Evolutionary conservation across 2,797 vertebrate species (phyloP), one percentile per base, ranked within the genome.

Genomic region (Apogon hyalosoma): DNA sequence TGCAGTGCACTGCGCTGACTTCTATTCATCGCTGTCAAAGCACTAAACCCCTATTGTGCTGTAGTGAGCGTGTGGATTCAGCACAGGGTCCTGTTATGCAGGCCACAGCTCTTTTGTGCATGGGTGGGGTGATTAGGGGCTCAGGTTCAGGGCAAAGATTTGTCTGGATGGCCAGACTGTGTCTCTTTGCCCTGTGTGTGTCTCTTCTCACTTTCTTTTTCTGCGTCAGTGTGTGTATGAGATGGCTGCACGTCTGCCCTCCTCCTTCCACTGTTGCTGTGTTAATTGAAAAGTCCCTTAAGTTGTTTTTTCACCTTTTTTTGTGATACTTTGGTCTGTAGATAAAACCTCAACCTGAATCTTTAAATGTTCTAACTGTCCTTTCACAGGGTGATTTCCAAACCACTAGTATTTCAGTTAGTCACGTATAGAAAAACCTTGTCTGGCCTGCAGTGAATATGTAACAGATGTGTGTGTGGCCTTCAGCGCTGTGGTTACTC

Each of bases 11-110:
- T 58, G 72, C 74, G 79, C 58, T 57, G 64, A 77, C 87, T 71
- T 81, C 91, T 90, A 92, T 94, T 94, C 91, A 93, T 88, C 9
- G 28, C 85, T 65, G 84, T 91, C 75, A 92, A 90, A 91, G 90
- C 85, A 61, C 83, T 91, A 90, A 90, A 88, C 88, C 91, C 89
- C 89, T 70, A 91, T 94, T 94, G 92, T 94, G 86, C 77, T 74
- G 75, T 47, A 66, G 80, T 79, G 85, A 81, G 87, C 62, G 53
- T 77, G 75, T 79, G 87, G 91, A 90, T 91, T 88, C 80, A 86
- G 86, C 71, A 53, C 76, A 80, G 75, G 55, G 61, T 79, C 73
- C 80, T 81, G 88, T 87, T 91, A 73, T 93, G 91, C 88, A 87
- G 85, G 83, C 69, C 69, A 21, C 88, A 91, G 89, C 87, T 91